These are phyloP conservation scores for Paralichthys olivaceus DNA, from an alignment of 2,113 vertebrate species.

Conservation along the genomic window DNA sequence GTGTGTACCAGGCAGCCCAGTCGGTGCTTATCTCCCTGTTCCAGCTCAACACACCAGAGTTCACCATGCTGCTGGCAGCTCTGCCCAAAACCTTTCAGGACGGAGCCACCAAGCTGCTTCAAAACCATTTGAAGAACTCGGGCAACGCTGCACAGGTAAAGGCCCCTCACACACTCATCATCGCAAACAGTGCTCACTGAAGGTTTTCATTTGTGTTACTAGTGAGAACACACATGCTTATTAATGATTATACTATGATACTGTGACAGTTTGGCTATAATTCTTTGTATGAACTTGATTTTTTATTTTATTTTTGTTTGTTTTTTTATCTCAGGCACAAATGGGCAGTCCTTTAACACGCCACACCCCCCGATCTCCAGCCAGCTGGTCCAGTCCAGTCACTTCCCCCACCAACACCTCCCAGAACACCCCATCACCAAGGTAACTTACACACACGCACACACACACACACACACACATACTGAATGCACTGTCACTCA, in stretches of 20 bases:
- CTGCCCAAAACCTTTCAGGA: slow-evolving; percentile 99
- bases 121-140: slow-evolving; percentile 95
- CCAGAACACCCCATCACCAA: slow-evolving; percentile 94
- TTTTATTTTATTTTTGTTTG: background rate
- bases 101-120: slow-evolving; percentile 95
- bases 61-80: slow-evolving; percentile 96
- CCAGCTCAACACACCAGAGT: slow-evolving; percentile 98
- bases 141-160: slow-evolving; percentile 92
- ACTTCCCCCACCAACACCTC: slow-evolving; percentile 95
- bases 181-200: background rate
- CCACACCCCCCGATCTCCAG: slow-evolving; percentile 91
- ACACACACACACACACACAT: background rate
- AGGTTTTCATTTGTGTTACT: background rate
- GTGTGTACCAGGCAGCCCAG: slow-evolving; percentile 89
- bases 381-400: slow-evolving; percentile 94
- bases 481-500: background rate
- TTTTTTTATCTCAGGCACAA: slow-evolving; percentile 80
- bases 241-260: background rate
- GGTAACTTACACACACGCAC: slow-evolving; percentile 78
- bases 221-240: background rate
- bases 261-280: background rate
- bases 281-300: background rate
- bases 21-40: slow-evolving; percentile 95
- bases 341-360: slow-evolving; percentile 92
- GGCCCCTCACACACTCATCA: background rate